Evolutionary conservation across 2,113 vertebrate genomes (phyloP), one percentile per base, ranked within the genome.

Genomic region (Hippocampus zosterae): DNA sequence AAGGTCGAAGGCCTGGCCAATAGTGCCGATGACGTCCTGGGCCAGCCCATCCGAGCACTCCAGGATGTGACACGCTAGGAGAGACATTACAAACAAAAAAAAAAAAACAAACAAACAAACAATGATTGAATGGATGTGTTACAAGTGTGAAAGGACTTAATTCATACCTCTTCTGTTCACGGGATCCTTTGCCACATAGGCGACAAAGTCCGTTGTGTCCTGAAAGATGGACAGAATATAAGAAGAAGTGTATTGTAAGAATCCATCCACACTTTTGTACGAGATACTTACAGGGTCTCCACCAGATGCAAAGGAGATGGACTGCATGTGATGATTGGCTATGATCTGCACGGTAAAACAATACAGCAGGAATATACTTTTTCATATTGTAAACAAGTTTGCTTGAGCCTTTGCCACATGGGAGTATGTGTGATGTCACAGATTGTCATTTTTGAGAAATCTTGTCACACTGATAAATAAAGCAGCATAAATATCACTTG

Each of bases 301-400:
- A 65, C 97, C 97, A 15, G 97, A 99, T 10, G 97, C 97, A 76
- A 99, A 99, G 77, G 97, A 99, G 88, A 99, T 99, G 64, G 97
- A 99, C 84, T 98, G 96, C 96, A 99, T 99, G 74, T 98, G 97
- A 89, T 99, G 97, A 82, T 99, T 98, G 70, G 97, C 96, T 90
- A 99, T 99, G 82, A 98, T 99, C 97, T 99, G 92, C 57, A 70
- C 16, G 79, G 27, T 0, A 69, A 65, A 81, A 75, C 40, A 15
- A 84, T 1, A 86, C 70, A 56, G n/a, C 12, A 21, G 19, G 8
- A 1, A 12, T 41, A 62, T 3, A n/a, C 8, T 2, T 21, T n/a
- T 10, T 56, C 4, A 4, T 5, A 11, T 56, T 56, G 23, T 56
- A 27, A 23, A 56, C n/a, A 56, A 21, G 7, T 37, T 37, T 37